Conservation (phyloP, 2,888 invertebrate species). For the Hirtodrosophila duncani region DNA sequence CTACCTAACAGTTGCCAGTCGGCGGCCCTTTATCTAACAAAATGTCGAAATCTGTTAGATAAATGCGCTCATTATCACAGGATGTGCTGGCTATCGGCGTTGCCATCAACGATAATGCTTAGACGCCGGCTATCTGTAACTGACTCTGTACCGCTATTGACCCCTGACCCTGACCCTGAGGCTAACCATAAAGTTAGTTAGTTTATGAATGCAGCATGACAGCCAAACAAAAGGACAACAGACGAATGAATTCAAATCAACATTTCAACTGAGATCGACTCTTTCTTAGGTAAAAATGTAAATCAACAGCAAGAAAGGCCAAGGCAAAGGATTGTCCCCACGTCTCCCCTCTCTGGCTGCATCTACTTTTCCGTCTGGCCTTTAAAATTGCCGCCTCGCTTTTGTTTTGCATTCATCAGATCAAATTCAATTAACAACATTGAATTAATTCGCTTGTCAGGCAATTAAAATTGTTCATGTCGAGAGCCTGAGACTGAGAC, state of each 20-base stretch:
- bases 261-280: constrained; percentile 12
- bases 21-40: constrained; percentile 46
- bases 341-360: too few relatives aligned
- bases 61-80: constrained; percentile 74
- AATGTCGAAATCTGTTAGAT: constrained; percentile 51
- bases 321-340: constrained; percentile 49
- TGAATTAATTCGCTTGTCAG: constrained; percentile 77
- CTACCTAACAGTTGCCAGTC: constrained; percentile 37
- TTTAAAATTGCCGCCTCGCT: constrained; percentile 42
- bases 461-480: constrained; percentile 74
- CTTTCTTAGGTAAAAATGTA: constrained; percentile 49
- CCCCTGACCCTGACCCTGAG: constrained; percentile 11
- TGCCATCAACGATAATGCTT: constrained; percentile 58
- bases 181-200: constrained; percentile 63
- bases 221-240: constrained; percentile 61
- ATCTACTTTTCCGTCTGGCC: too few relatives aligned
- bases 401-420: constrained; percentile 59
- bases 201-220: constrained; percentile 72
- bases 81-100: constrained; percentile 65
- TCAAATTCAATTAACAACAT: constrained; percentile 78
- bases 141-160: not conserved
- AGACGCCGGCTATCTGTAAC: constrained; percentile 32
- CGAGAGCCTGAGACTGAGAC: constrained; percentile 23
- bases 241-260: constrained; percentile 10
- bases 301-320: constrained; percentile 39